Conservation (phyloP, 2,888 invertebrate genomes). For the Agrotis clavis region DNA sequence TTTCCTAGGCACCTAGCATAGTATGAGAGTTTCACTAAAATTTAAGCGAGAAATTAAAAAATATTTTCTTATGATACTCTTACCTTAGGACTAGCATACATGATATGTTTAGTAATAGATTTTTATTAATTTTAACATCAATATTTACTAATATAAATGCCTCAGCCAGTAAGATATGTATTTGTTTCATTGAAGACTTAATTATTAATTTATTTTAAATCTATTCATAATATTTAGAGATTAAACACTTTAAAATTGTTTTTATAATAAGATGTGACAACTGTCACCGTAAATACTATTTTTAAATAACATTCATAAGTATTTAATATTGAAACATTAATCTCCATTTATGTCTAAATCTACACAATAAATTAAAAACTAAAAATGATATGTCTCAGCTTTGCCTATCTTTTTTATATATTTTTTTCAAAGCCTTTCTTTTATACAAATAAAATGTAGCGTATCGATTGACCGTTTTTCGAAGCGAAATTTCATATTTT, state of each 20-base stretch:
- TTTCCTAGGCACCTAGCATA: slow-evolving; percentile 86
- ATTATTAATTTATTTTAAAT: slow-evolving; percentile 75
- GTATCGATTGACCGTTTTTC: slow-evolving; percentile 83
- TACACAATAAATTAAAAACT: slow-evolving; percentile 71
- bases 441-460: slow-evolving; percentile 78
- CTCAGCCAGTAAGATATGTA: slow-evolving; percentile 91
- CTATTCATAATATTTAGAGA: slow-evolving; percentile 78
- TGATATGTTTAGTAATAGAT: slow-evolving; percentile 75
- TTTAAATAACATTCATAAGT: slow-evolving; percentile 80
- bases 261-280: slow-evolving; percentile 73
- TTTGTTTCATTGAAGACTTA: slow-evolving; percentile 88
- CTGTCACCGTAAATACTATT: slow-evolving; percentile 63
- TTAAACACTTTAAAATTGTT: slow-evolving; percentile 80
- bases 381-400: slow-evolving; percentile 72
- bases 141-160: slow-evolving; percentile 88
- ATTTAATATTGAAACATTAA: slow-evolving; percentile 76
- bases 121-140: slow-evolving; percentile 79
- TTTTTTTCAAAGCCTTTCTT: slow-evolving; percentile 62
- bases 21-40: slow-evolving; percentile 65
- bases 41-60: slow-evolving; percentile 72
- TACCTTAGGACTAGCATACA: slow-evolving; percentile 67
- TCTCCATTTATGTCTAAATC: slow-evolving; percentile 67
- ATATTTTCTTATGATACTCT: slow-evolving; percentile 64
- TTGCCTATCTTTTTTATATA: slow-evolving; percentile 71
- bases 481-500: slow-evolving; percentile 79